Evolutionary conservation across 1,140 invertebrate species (phyloP), one percentile per base, ranked within the genome.

Genomic region (Pristionchus pacificus): DNA sequence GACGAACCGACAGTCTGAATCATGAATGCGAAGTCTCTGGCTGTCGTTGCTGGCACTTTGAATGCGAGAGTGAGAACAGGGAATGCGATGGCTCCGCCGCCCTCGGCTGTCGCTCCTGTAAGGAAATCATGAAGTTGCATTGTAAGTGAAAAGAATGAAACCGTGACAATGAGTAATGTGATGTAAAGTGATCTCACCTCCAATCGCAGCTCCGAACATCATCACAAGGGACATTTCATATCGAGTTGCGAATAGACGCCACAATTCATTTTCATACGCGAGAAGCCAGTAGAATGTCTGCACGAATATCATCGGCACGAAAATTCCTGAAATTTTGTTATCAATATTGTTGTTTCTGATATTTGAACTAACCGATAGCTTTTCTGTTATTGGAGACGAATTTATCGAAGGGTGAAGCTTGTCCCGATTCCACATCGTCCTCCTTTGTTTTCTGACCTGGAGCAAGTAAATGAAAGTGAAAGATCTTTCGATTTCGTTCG

Each of bases 61-160:
- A 82, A 70, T 24, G 74, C 74, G 29, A 82, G 71, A 2, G 80
- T 82, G 80, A 82, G 81, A 2, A 82, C 80, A 10, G 81, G 81
- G 68, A 83, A 81, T n/a, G 79, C 78, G 1, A 81, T 75, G 2
- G 79, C 77, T 60, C 78, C 79, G 32, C 78, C 78, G 30, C 79
- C 79, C 67, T 77, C 77, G 29, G 74, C 38, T 19, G 38, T 49
- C 19, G 38, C 38, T 49, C 38, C 38, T 49, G 38, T 10, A 49
- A 19, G 6, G 38, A 49, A 6, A 10, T 49, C 38, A n/a, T n/a
- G n/a, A n/a, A n/a, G n/a, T n/a, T n/a, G n/a, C 38, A 49, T 49
- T 6, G 38, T 10, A 6, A 10, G 19, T 19, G 38, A 19, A 10
- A 49, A 49, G 6, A 10, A 49, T 19, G 38, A 6, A 10, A 49